Evolutionary conservation across 2,797 vertebrate genomes (phyloP).

Genomic region (Rhinophrynus dorsalis): DNA sequence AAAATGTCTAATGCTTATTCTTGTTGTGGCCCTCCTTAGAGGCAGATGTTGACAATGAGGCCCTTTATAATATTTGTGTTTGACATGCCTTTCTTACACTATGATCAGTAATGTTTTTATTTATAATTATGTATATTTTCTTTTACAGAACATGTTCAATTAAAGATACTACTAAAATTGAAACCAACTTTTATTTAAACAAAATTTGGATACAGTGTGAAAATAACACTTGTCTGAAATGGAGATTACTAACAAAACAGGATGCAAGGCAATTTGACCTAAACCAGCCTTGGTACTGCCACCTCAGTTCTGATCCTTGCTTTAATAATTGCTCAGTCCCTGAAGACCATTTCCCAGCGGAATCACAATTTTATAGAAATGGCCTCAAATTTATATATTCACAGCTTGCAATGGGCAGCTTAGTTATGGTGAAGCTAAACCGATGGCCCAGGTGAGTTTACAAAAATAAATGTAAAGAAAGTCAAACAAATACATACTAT

Average conservation of each 20-base stretch:
- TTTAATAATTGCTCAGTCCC: slow-evolving; percentile 54
- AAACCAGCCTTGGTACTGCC: slow-evolving; percentile 52
- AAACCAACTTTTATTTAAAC: slow-evolving; percentile 35
- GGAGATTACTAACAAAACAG: slow-evolving; percentile 50
- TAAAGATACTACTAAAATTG: no score
- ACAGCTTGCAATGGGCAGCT: slow-evolving; percentile 57
- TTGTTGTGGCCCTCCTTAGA: no score
- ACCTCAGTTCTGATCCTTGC: slow-evolving; percentile 48
- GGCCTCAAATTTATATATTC: slow-evolving; percentile 54
- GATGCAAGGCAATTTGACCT: slow-evolving; percentile 39
- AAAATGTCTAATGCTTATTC: no score
- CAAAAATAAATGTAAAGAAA: background rate
- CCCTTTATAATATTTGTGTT: no score
- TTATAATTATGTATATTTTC: background rate
- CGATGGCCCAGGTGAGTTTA: slow-evolving; percentile 56
- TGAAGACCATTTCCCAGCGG: slow-evolving; percentile 56
- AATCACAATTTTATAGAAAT: slow-evolving; percentile 50
- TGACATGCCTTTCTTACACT: no score
- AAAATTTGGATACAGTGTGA: slow-evolving; percentile 55
- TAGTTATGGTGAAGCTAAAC: slow-evolving; percentile 52
- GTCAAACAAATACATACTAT: no score
- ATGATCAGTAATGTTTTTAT: no score
- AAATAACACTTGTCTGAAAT: slow-evolving; percentile 57
- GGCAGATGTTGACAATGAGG: no score
- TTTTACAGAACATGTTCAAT: slow-evolving; percentile 7